phyloP scores from a whole-genome alignment of 2,888 invertebrate genomes.

The Ecliptopera silaceata region DNA sequence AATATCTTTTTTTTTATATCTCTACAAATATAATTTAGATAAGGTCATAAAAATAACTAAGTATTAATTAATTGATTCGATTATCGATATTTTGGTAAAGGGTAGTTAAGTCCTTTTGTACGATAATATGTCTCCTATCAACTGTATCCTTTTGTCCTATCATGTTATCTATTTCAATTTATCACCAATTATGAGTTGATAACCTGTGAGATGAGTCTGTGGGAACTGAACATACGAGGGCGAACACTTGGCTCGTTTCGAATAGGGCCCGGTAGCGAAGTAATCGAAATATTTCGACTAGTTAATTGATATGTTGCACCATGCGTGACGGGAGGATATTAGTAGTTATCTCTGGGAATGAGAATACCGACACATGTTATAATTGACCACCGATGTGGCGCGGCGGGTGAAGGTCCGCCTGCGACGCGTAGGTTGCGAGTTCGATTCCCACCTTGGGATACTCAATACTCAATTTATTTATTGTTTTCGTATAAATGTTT shows the following conservation, averaged over 20 bases:
- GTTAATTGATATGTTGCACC: conserved; percentile 60
- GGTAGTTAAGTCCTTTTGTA: too few relatives aligned
- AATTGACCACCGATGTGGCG: too few relatives aligned
- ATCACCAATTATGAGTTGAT: conserved; percentile 45
- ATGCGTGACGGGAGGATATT: conserved; percentile 60
- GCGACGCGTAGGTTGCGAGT: too few relatives aligned
- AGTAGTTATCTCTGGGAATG: conserved; percentile 44
- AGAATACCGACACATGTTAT: conserved; percentile 27
- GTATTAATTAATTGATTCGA: too few relatives aligned
- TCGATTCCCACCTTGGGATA: too few relatives aligned
- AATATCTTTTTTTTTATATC: too few relatives aligned
- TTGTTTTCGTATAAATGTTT: too few relatives aligned
- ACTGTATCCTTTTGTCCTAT: conserved; percentile 20
- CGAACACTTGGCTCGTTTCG: conserved; percentile 61
- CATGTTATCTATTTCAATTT: conserved; percentile 27
- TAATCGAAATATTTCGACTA: conserved; percentile 47
- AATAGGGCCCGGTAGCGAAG: conserved; percentile 42
- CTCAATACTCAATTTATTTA: too few relatives aligned
- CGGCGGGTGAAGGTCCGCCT: too few relatives aligned
- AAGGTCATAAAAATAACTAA: too few relatives aligned
- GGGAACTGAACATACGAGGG: conserved; percentile 33
- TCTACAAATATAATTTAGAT: too few relatives aligned
- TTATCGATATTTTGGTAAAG: too few relatives aligned
- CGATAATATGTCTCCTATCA: conserved; percentile 13
- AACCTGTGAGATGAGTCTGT: conserved; percentile 33